Base-by-base conservation (phyloP, 1,140 invertebrate species). In the Anthonomus grandis region DNA sequence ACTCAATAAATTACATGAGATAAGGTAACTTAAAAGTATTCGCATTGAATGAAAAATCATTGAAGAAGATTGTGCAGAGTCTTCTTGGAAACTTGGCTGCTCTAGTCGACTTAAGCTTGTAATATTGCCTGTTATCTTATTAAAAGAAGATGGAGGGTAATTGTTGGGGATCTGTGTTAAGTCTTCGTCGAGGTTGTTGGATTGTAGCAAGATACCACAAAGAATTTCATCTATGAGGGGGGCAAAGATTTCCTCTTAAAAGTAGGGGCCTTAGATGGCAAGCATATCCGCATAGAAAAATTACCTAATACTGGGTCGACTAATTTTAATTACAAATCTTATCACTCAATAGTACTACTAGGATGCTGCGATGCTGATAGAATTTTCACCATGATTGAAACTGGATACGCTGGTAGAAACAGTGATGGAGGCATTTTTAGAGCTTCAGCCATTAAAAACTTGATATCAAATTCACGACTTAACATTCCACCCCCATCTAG, bases 231-330 rank as follows among this genome's bases (percentile, higher is more conserved):
- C 27, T 31, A 31, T 31, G 27, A 31, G n/a, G n/a, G 6, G 27
- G n/a, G 27, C n/a, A 31, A 31, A 31, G 27, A 6, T 31, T 31
- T 31, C 27, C 27, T 31, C 27, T 31, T 31, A 31, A 31, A 31
- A 8, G 6, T 6, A n/a, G n/a, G n/a, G n/a, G n/a, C n/a, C n/a
- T 54, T 69, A 18, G 67, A 69, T 61, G 64, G 60, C 22, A 67
- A 67, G 58, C 63, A 69, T 47, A 46, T 62, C 31, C 8, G 3
- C 9, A 52, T 67, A 18, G 46, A 59, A 48, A 12, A 15, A 10
- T 60, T 62, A 17, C 17, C 34, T 2, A 62, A 61, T 38, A 57
- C 44, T 24, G 64, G 66, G 5, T 47, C 48, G n/a, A n/a, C n/a
- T n/a, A n/a, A n/a, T n/a, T n/a, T n/a, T n/a, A n/a, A n/a, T n/a